A percentile compares a stretch with the other conserved stretches of the same genome.
phyloP scores from a whole-genome alignment of 2,113 vertebrate species.

The Scortum barcoo region DNA sequence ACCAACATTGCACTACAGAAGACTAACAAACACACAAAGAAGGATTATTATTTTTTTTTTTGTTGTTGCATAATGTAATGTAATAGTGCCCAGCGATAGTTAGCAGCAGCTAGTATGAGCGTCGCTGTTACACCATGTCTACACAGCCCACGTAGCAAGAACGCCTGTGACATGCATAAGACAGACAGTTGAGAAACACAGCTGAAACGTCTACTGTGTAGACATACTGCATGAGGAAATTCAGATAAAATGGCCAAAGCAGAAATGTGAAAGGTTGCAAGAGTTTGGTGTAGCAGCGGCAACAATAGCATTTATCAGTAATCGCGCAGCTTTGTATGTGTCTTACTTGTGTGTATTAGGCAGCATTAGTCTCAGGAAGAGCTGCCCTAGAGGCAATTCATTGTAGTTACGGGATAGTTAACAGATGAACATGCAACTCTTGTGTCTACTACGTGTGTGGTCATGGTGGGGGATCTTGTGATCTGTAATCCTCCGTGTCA shows the following conservation, averaged over 20 bases:
- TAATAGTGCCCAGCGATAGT: slow-evolving; percentile 11
- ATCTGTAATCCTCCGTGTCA: slow-evolving; percentile 41
- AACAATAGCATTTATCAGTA: background rate
- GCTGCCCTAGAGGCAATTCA: slow-evolving; percentile 27
- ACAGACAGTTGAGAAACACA: background rate
- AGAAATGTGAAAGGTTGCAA: slow-evolving; percentile 4
- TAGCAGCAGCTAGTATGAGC: slow-evolving; percentile 16
- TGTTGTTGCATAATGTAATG: slow-evolving; percentile 15
- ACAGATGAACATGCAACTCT: slow-evolving; percentile 22
- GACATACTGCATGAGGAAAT: background rate
- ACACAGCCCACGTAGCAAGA: background rate
- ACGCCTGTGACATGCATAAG: background rate
- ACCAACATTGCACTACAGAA: background rate
- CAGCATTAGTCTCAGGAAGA: slow-evolving; percentile 15
- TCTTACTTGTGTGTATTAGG: background rate
- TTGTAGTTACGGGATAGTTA: slow-evolving; percentile 45
- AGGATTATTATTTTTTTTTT: slow-evolving; percentile 3
- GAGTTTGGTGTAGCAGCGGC: background rate
- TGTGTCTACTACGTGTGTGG: slow-evolving; percentile 39
- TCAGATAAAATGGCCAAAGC: slow-evolving; percentile 1
- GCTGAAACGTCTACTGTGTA: background rate
- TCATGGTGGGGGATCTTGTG: slow-evolving; percentile 28
- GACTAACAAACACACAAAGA: slow-evolving; percentile 5
- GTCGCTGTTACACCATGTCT: too few species aligned
- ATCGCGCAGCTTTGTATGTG: background rate